Conservation (phyloP, 2,113 vertebrate species). For the Perognathus longimembris region DNA sequence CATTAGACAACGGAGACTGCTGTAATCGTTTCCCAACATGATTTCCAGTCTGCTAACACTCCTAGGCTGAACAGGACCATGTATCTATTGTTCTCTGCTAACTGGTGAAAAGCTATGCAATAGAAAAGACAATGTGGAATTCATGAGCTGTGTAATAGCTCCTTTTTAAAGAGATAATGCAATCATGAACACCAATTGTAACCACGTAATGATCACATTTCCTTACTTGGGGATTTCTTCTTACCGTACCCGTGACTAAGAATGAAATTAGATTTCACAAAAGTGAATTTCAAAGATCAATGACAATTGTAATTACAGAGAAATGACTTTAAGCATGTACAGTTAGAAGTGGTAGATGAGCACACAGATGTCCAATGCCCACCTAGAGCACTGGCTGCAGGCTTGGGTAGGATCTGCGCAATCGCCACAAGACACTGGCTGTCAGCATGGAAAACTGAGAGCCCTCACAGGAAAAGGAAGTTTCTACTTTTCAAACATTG, state of each 20-base stretch:
- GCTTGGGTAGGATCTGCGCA: too few relatives aligned
- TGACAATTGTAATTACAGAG: not conserved
- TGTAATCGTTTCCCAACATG: not conserved
- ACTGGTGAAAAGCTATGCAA: not conserved
- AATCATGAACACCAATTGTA: not conserved
- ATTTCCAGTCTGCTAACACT: not conserved
- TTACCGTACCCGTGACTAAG: not conserved
- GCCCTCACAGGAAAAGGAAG: not conserved
- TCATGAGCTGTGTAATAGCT: conserved; percentile 22
- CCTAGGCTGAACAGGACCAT: not conserved
- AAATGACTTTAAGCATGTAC: not conserved
- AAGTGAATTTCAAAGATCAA: not conserved
- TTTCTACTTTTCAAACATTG: not conserved
- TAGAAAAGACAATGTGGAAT: not conserved
- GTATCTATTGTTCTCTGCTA: not conserved
- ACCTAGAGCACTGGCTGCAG: not conserved
- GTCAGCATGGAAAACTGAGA: not conserved
- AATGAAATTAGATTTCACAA: not conserved
- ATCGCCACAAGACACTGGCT: too few relatives aligned
- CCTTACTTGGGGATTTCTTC: not conserved
- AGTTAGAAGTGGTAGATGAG: not conserved
- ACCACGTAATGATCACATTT: not conserved
- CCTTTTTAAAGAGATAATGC: not conserved
- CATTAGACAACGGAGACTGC: not conserved
- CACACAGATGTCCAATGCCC: accelerated